Evolutionary conservation across 2,888 invertebrate genomes (phyloP), one percentile per base, ranked within the genome.

Genomic region (Epicampocera succincta): DNA sequence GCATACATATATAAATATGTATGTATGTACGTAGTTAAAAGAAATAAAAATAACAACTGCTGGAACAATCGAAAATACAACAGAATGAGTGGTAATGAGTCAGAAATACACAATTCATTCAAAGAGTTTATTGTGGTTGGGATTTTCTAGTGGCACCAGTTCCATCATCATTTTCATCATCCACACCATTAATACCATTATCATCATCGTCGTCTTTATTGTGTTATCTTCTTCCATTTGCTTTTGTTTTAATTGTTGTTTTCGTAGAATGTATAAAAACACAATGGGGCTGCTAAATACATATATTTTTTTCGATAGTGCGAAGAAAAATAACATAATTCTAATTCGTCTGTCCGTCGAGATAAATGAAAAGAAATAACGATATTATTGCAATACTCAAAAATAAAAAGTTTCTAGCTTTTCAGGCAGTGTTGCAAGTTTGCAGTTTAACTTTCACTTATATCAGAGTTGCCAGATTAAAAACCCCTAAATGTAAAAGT

Each of bases 131-230:
- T 19, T 50, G 21, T 33, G 15, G 25, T 44, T 68, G 25, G n/a
- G 3, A 44, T 60, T 50, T 48, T 65, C 12, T 60, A 21, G 56
- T 52, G 75, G 76, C 69, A 75, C 63, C 73, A 79, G 4, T 54
- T 46, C 46, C 76, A 25, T 69, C 75, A 80, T 63, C 75, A 50
- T 69, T 48, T 15, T 11, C 46, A 68, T 80, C 56, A 74, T 74
- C 2, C 52, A 54, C 33, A 61, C 52, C 60, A 60, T 50, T 48
- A 71, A 38, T 33, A 61, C 40, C 44, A 50, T 38, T 29, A 63
- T 58, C 15, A 17, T 48, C 17, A 50, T 17, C 50, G 9, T 71
- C 15, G 17, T 40, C 54, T 48, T 78, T 56, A 40, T 66, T 52
- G 50, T 52, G 9, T 25, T 69, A 13, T 71, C 19, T 58, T 65